Evolutionary conservation across 2,888 invertebrate species (phyloP).

Genomic region (Melinopterus prodromus): DNA sequence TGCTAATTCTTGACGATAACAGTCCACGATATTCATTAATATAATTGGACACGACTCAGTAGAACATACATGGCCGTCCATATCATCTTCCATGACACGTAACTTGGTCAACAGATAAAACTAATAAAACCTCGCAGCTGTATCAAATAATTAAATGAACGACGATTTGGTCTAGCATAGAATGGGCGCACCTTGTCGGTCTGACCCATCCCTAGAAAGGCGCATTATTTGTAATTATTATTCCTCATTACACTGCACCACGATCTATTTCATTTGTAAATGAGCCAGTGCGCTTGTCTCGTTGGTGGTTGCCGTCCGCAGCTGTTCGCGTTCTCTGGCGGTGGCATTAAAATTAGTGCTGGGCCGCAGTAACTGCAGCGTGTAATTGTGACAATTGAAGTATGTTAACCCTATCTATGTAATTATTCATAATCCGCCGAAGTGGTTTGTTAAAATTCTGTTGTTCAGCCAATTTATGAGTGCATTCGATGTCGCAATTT

Average conservation of each 20-base stretch:
- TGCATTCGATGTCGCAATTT: not conserved
- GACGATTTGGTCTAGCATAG: not conserved
- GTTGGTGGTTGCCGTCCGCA: not conserved
- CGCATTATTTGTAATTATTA: constrained; percentile 4
- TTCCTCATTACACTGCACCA: not conserved
- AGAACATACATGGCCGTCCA: not conserved
- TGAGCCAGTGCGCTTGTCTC: not conserved
- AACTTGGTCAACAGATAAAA: not conserved
- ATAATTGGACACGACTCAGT: not conserved
- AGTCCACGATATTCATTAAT: not conserved
- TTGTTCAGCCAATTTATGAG: not conserved
- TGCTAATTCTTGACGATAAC: not conserved
- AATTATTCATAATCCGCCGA: not conserved
- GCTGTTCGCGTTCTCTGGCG: not conserved
- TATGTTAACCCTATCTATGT: not conserved
- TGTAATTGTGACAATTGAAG: not conserved
- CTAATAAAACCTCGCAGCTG: not conserved
- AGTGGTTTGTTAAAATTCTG: not conserved
- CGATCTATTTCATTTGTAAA: constrained; percentile 4
- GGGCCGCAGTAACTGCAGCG: not conserved
- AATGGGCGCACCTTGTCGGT: not conserved
- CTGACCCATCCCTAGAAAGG: not conserved
- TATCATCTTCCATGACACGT: not conserved
- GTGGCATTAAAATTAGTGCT: not conserved
- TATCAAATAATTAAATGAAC: not conserved